Percentiles rank a stretch among this genome's conserved stretches.
Evolutionary conservation across 2,888 invertebrate species (phyloP).

Genomic region (Anaspis maculata): DNA sequence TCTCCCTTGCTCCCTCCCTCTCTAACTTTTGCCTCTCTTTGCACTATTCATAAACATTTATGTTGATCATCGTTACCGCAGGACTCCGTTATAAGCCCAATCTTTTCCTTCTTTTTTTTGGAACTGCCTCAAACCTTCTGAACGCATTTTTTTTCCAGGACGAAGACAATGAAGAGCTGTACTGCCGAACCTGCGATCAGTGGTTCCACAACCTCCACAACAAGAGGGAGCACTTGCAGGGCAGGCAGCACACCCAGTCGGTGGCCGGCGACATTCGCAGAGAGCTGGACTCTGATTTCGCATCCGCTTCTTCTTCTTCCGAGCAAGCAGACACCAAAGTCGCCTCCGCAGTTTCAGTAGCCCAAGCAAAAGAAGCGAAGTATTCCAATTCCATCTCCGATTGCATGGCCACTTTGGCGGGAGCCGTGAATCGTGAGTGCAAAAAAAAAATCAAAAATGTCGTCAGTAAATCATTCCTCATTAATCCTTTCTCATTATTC

Average conservation of each 20-base stretch:
- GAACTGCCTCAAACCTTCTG: no score
- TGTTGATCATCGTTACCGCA: no score
- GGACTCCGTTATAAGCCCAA: no score
- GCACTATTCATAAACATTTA: no score
- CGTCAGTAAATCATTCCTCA: no score
- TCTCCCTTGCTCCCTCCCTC: no score
- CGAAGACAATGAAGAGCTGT: constrained; percentile 48
- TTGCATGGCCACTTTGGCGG: constrained; percentile 7
- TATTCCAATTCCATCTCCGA: constrained; percentile 5
- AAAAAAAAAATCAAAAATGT: no score
- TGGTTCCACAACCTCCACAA: constrained; percentile 52
- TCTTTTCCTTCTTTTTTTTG: no score
- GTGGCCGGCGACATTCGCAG: constrained; percentile 39
- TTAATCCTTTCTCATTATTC: no score
- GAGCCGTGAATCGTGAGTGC: constrained; percentile 4
- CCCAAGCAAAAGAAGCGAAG: not conserved
- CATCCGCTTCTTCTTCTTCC: constrained; percentile 31
- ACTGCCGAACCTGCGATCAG: constrained; percentile 51
- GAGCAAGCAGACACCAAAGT: constrained; percentile 40
- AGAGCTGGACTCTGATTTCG: constrained; percentile 30
- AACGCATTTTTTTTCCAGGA: constrained; percentile 41
- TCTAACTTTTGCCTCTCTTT: no score
- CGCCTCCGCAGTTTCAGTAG: constrained; percentile 12
- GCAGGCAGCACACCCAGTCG: constrained; percentile 46
- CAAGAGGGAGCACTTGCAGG: constrained; percentile 51